These are phyloP conservation scores for Athripsodes cinereus DNA, from an alignment of 2,888 invertebrate species.

Conservation along the genomic window DNA sequence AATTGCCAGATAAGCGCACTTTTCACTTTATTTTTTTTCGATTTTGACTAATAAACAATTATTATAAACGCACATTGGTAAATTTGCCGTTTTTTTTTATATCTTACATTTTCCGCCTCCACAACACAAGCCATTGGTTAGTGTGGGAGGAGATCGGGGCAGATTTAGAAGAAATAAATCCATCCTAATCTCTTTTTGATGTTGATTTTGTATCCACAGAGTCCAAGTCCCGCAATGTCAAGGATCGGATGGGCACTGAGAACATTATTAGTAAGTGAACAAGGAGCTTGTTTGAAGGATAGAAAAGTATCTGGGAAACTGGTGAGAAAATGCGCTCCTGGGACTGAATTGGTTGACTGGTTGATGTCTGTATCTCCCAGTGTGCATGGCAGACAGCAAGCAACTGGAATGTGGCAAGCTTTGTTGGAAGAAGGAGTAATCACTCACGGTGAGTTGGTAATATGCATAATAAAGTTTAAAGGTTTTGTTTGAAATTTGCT, in stretches of 20 bases:
- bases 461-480: no score
- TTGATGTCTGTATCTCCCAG: conserved; percentile 57
- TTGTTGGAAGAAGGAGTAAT: conserved; percentile 74
- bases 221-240: conserved; percentile 59
- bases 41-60: no score
- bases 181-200: no score
- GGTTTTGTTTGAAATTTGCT: no score
- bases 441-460: conserved; percentile 61
- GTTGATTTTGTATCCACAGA: conserved; percentile 37
- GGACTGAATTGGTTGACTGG: conserved; percentile 79
- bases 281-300: conserved; percentile 58
- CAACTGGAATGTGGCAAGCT: conserved; percentile 79
- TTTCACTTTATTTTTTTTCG: no score
- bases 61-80: no score
- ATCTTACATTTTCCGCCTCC: no score
- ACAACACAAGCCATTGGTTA: no score
- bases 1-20: no score
- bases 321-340: conserved; percentile 66
- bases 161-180: no score
- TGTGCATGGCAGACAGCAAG: conserved; percentile 61
- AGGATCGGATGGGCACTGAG: conserved; percentile 66
- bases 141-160: no score
- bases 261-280: conserved; percentile 58
- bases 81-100: no score
- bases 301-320: conserved; percentile 58